Base-by-base conservation (phyloP, 2,888 invertebrate species). In the Molanna angustata region DNA sequence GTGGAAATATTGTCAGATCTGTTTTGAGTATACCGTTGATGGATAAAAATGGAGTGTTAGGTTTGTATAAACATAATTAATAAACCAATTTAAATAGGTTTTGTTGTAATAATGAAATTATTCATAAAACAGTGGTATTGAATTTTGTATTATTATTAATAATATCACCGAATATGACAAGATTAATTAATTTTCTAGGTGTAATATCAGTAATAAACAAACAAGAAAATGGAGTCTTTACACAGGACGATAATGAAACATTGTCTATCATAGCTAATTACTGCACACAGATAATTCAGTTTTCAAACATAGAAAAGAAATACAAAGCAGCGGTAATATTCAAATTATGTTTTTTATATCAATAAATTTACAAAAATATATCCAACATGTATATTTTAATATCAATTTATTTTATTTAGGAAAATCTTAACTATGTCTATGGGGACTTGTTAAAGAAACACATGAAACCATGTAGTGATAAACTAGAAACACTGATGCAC, bases 131-230 rank as follows among this genome's bases (percentile, higher is more conserved):
- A n/a, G n/a, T n/a, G n/a, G n/a, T n/a, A n/a, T n/a, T n/a, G n/a
- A n/a, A n/a, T n/a, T n/a, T n/a, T n/a, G n/a, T n/a, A n/a, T n/a
- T n/a, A n/a, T n/a, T n/a, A n/a, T n/a, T n/a, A n/a, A n/a, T n/a
- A n/a, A n/a, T n/a, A n/a, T n/a, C n/a, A n/a, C n/a, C n/a, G n/a
- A n/a, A n/a, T n/a, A n/a, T n/a, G n/a, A n/a, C n/a, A n/a, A n/a
- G n/a, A n/a, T n/a, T n/a, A n/a, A n/a, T n/a, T n/a, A n/a, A n/a
- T n/a, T n/a, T 64, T 61, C 17, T 63, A 81, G 82, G 82, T 44
- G 75, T 81, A 0, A 76, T 83, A 1, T 79, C 81, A 64, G 66
- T 83, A 3, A 73, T 76, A 1, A 83, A 83, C 65, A 83, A 83
- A 64, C 67, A 61, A 4, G 65, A 65, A 67, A 71, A 63, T 62